Evolutionary conservation across 1,140 invertebrate genomes (phyloP).

Genomic region (Leptestheria dahalacensis): DNA sequence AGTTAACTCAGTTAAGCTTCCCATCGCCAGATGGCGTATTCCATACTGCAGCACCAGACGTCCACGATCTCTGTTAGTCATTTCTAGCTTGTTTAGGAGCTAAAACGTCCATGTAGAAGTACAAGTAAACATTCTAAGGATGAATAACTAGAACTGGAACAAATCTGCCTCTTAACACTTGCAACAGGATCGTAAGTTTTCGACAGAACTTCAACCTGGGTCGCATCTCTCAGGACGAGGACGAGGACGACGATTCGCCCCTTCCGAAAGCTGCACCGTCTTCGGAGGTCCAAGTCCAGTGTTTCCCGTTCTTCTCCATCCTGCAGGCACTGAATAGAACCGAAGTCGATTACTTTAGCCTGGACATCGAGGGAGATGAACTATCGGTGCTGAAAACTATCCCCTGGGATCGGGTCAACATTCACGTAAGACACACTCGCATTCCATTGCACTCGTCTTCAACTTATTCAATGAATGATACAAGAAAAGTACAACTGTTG

Average conservation of each 20-base stretch:
- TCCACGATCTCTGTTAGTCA: too few relatives aligned
- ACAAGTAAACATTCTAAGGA: too few relatives aligned
- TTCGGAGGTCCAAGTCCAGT: slow-evolving; percentile 28
- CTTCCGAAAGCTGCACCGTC: too few relatives aligned
- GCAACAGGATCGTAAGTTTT: slow-evolving; percentile 1
- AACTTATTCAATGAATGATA: not conserved
- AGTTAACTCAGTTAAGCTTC: too few relatives aligned
- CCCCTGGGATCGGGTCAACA: slow-evolving; percentile 34
- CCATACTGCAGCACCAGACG: too few relatives aligned
- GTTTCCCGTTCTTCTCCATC: slow-evolving; percentile 35
- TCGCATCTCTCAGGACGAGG: slow-evolving; percentile 3
- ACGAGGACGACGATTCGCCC: not conserved
- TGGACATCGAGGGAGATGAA: slow-evolving; percentile 24
- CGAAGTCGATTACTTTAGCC: slow-evolving; percentile 23
- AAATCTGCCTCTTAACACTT: too few relatives aligned
- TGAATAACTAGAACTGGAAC: too few relatives aligned
- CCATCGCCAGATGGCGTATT: too few relatives aligned
- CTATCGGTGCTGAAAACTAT: slow-evolving; percentile 32
- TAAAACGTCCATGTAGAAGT: too few relatives aligned
- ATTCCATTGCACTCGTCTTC: not conserved
- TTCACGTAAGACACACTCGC: slow-evolving; percentile 23
- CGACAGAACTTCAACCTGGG: slow-evolving; percentile 2
- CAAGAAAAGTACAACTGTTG: not conserved
- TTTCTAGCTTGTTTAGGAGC: too few relatives aligned
- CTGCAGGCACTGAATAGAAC: slow-evolving; percentile 29